Evolutionary conservation across 2,888 invertebrate species (phyloP), one percentile per base, ranked within the genome.

Genomic region (Drosophila nigricruria): DNA sequence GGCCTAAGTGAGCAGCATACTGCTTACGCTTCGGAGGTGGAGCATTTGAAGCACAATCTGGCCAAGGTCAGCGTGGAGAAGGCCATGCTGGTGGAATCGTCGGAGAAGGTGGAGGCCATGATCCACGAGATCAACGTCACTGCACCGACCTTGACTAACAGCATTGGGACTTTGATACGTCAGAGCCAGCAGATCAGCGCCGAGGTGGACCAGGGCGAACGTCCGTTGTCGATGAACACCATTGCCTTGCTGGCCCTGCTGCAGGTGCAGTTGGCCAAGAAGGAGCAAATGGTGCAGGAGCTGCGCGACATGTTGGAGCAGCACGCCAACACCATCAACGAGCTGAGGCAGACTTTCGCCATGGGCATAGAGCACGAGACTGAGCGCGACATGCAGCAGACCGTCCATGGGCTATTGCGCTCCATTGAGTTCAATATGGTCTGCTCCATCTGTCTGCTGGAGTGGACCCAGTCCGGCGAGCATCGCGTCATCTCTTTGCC

Each of bases 351-450:
- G 9, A 1, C 16, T 3, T 43, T 16, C 9, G 1, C 0, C 8
- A 0, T 1, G 4, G 4, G 8, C 16, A 3, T 1, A 0, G 23
- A 16, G 14, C 1, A 1, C 0, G 9, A 43, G 5, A 0, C 2
- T 0, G 16, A 1, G 3, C 23, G 8, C 12, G 16, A 43, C 3
- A 8, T 23, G 8, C 16, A 43, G 23, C 3, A 8, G 0, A 43
- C 8, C 16, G 1, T 23, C 14, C 8, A 16, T 0, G 43, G 8
- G 0, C 1, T 43, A 14, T 2, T 43, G 14, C 8, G 5, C 8
- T 23, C 43, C 14, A 14, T 8, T 2, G 8, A 38, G 5, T 4
- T 3, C 38, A 8, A n/a, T 5, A n/a, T n/a, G 38, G 0, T 0
- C 38, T 38, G 38, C 2, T 8, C 9, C 9, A 3, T 38, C 16